These are phyloP conservation scores for Drosophila quadrilineata DNA, from an alignment of 1,140 invertebrate genomes.

Conservation along the genomic window DNA sequence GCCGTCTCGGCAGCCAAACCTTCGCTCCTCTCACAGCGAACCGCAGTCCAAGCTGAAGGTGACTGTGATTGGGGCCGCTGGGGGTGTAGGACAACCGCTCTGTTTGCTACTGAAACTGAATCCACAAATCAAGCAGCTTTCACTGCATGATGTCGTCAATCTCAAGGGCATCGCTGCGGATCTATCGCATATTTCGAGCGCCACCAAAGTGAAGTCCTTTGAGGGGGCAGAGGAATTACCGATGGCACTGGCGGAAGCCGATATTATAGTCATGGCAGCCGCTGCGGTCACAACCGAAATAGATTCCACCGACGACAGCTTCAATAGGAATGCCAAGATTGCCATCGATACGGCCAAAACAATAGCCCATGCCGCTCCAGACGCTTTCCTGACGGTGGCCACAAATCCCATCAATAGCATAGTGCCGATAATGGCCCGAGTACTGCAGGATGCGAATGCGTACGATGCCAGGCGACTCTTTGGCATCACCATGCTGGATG, in stretches of 20 bases:
- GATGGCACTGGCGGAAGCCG: slow-evolving; percentile 77
- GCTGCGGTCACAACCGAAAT: slow-evolving; percentile 97
- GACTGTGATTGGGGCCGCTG: slow-evolving; percentile 91
- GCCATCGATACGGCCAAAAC: slow-evolving; percentile 90
- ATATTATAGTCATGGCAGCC: slow-evolving; percentile 97
- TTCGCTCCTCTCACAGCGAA: too few species aligned
- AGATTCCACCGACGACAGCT: slow-evolving; percentile 96
- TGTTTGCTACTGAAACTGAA: slow-evolving; percentile 90
- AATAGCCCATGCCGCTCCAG: slow-evolving; percentile 91
- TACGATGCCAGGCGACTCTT: slow-evolving; percentile 95
- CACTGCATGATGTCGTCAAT: slow-evolving; percentile 90
- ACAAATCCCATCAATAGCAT: slow-evolving; percentile 98
- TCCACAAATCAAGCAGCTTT: slow-evolving; percentile 85
- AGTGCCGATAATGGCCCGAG: slow-evolving; percentile 96
- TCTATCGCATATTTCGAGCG: slow-evolving; percentile 91
- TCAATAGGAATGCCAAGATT: slow-evolving; percentile 98
- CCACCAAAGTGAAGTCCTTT: slow-evolving; percentile 86
- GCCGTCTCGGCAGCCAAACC: too few species aligned
- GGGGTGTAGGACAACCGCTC: slow-evolving; percentile 87
- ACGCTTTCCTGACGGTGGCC: slow-evolving; percentile 96
- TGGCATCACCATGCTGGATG: slow-evolving; percentile 96
- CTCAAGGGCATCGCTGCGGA: slow-evolving; percentile 91
- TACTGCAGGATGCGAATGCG: slow-evolving; percentile 91
- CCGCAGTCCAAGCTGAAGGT: too few species aligned
- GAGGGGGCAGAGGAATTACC: slow-evolving; percentile 82